Base-by-base conservation (phyloP, 2,113 vertebrate species). In the Trichomycterus rosablanca region DNA sequence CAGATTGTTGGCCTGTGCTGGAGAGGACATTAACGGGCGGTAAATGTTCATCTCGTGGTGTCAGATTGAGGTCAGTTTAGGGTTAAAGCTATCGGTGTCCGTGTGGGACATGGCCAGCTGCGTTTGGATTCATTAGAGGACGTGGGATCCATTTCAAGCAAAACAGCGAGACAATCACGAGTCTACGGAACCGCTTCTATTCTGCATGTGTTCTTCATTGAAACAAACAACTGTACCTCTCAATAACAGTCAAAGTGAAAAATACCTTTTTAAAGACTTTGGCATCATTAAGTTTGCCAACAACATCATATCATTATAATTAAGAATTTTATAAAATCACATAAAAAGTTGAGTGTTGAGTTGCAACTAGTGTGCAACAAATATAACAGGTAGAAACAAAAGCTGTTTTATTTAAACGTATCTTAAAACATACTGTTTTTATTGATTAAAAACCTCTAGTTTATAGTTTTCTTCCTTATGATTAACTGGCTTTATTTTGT, bases 1-100 rank as follows among this genome's bases (percentile, higher is more conserved):
- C n/a, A n/a, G n/a, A n/a, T n/a, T n/a, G 19, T 49, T 7, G 78
- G 77, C 78, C 67, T 66, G 75, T 84, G 84, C 88, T 86, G 87
- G 82, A 91, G 90, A 93, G 91, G 92, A 88, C 93, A 95, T 92
- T 93, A 94, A 90, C 91, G 89, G 91, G 85, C 89, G 90, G 90
- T 94, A 93, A 91, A 89, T 90, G 94, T 92, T 97, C 91, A 92
- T 93, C 92, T 90, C 88, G 84, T 87, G 90, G 92, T 94, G 93
- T 97, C 92, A 95, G 87, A 93, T 93, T 90, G 91, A 90, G 95
- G 93, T 97, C 93, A 97, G 86, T 91, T 90, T 88, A 88, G 95
- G 94, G 94, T 97, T 93, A 97, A 92, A 90, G 88, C 92, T 93
- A 93, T 94, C 92, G 87, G 86, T 94, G 91, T 93, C 92, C 90